Evolutionary conservation across 2,888 invertebrate species (phyloP), one percentile per base, ranked within the genome.

Genomic region (Sicus ferrugineus): DNA sequence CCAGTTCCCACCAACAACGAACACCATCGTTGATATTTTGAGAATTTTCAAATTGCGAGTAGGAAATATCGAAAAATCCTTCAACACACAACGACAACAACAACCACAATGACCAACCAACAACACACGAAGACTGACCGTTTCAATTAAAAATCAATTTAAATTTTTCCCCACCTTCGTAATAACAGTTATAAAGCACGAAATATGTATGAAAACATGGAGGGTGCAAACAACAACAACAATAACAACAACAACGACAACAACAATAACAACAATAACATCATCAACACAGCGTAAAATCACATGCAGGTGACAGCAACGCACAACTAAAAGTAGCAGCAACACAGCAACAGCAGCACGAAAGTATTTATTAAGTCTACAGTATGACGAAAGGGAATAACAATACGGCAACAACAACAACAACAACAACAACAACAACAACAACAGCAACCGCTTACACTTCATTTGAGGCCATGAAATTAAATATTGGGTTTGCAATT

Each of bases 221-320:
- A 48, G 21, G 21, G 19, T 48, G 21, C 48, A 54, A 26, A 59
- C 16, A 48, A 31, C 42, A 63, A 50, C 42, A 61, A n/a, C 48
- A 56, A 26, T 59, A 70, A 38, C 21, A 67, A 7, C 59, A 46
- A 23, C 54, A 28, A 19, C 21, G 58, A 46, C 48, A 38, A 16
- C 30, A 58, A 62, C 38, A 23, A 26, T 59, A 67, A 28, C 16
- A 34, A 59, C 7, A 4, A 30, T 11, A 38, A 66, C 11, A 42
- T 9, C 42, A 42, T 42, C 42, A n/a, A 42, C 14, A n/a, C 16
- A 14, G 42, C 14, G 42, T 42, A 42, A 42, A 14, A 9, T n/a
- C 3, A 16, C 11, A n/a, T n/a, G n/a, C n/a, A n/a, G 16, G 42
- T 16, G n/a, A 42, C 52, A 52, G 14, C 52, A 4, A 23, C 52